Conservation (phyloP, 2,113 vertebrate genomes). For the Heloderma charlesbogerti region DNA sequence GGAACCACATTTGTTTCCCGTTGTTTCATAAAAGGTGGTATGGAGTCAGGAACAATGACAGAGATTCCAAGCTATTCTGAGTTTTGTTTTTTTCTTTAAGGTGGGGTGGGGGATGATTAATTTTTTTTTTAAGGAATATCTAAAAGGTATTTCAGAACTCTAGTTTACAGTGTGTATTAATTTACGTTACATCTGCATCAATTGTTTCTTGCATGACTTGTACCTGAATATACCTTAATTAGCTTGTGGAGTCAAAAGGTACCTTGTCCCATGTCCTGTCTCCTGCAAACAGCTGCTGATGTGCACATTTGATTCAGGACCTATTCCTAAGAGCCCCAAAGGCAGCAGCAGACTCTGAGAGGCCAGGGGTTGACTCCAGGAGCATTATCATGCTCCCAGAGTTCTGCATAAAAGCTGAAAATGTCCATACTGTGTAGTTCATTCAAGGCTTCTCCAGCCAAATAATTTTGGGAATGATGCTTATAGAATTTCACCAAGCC, state of each 20-base stretch:
- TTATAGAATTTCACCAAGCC: neutral
- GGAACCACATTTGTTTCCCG: neutral
- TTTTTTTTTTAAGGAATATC: neutral
- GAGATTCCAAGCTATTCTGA: neutral
- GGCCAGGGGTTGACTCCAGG: neutral
- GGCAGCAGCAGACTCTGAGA: neutral
- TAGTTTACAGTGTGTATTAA: neutral
- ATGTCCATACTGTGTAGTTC: constrained; percentile 10
- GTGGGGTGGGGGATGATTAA: too few relatives aligned
- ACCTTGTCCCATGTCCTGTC: neutral
- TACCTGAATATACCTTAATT: neutral
- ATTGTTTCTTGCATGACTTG: neutral
- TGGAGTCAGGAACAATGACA: too few relatives aligned
- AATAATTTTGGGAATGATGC: neutral
- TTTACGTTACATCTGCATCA: neutral
- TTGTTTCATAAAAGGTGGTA: too few relatives aligned
- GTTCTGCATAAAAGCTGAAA: neutral
- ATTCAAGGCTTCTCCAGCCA: neutral
- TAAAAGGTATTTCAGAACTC: neutral
- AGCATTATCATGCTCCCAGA: neutral
- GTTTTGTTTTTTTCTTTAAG: neutral
- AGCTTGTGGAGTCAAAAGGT: too few relatives aligned
- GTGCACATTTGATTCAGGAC: neutral
- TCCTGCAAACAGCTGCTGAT: neutral
- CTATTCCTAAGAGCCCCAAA: neutral